Evolutionary conservation across 2,888 invertebrate species (phyloP).

Genomic region (Lycia hirtaria): DNA sequence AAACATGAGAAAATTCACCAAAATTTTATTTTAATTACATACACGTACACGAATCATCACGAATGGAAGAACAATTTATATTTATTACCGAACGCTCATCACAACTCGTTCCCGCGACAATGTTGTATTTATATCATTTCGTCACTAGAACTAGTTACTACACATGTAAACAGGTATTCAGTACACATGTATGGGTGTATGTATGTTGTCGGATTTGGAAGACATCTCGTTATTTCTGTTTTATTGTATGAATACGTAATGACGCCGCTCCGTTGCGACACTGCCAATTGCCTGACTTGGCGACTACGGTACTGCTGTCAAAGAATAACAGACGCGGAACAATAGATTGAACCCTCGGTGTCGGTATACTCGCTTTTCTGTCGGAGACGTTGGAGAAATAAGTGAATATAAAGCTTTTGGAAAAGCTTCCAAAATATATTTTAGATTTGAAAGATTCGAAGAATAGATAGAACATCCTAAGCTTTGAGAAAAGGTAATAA

Average conservation of each 20-base stretch:
- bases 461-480: too few species aligned
- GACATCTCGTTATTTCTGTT: conserved; percentile 80
- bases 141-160: conserved; percentile 37
- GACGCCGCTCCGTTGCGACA: conserved; percentile 71
- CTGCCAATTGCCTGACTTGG: conserved; percentile 74
- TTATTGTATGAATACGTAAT: conserved; percentile 83
- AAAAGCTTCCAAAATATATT: too few species aligned
- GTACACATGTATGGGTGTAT: conserved; percentile 37
- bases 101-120: conserved; percentile 50
- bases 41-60: conserved; percentile 2
- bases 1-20: conserved; percentile 30
- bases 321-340: conserved; percentile 52
- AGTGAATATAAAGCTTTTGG: background rate
- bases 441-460: too few species aligned
- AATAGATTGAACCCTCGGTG: conserved; percentile 7
- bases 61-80: conserved; percentile 47
- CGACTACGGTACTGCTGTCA: conserved; percentile 68
- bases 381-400: background rate
- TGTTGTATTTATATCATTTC: conserved; percentile 42
- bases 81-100: conserved; percentile 45
- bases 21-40: conserved; percentile 45
- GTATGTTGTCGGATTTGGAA: conserved; percentile 55
- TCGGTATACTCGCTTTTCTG: background rate
- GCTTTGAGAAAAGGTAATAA: background rate
- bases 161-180: conserved; percentile 20